Percentiles rank a stretch among this genome's conserved stretches.
Evolutionary conservation across 2,888 invertebrate genomes (phyloP).

Genomic region (Phortica magna): DNA sequence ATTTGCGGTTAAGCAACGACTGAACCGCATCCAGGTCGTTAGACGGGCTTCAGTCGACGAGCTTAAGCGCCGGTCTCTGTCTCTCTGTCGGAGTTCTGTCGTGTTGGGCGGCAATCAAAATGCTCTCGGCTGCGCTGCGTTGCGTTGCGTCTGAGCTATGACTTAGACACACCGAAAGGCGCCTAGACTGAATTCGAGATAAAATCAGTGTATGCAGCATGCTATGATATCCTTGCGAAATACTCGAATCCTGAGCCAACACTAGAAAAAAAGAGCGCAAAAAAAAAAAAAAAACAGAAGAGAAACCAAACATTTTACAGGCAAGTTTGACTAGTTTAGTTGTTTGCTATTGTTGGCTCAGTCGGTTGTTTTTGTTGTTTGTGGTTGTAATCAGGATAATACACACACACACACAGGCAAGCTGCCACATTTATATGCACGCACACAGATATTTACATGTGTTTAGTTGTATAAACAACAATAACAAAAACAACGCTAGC

Average conservation of each 20-base stretch:
- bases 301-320: neutral
- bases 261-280: neutral
- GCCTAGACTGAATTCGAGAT: slow-evolving; percentile 24
- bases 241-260: neutral
- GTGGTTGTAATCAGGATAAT: slow-evolving; percentile 26
- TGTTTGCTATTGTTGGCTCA: slow-evolving; percentile 5
- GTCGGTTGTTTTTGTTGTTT: slow-evolving; percentile 16
- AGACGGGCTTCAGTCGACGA: neutral
- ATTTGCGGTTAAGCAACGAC: slow-evolving; percentile 67
- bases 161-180: slow-evolving; percentile 17
- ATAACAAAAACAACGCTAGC: slow-evolving; percentile 32
- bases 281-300: neutral
- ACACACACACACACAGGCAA: slow-evolving; percentile 7
- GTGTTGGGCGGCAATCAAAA: neutral
- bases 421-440: neutral
- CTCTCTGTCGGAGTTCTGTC: too few relatives aligned
- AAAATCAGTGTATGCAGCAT: slow-evolving; percentile 16
- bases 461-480: slow-evolving; percentile 24
- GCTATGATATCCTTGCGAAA: slow-evolving; percentile 21
- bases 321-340: slow-evolving; percentile 14
- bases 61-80: neutral
- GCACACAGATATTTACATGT: slow-evolving; percentile 19
- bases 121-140: slow-evolving; percentile 37
- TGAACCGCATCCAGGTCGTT: slow-evolving; percentile 29
- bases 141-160: slow-evolving; percentile 14